Evolutionary conservation across 1,140 invertebrate species (phyloP), one percentile per base, ranked within the genome.

Genomic region (Leptinotarsa texana): DNA sequence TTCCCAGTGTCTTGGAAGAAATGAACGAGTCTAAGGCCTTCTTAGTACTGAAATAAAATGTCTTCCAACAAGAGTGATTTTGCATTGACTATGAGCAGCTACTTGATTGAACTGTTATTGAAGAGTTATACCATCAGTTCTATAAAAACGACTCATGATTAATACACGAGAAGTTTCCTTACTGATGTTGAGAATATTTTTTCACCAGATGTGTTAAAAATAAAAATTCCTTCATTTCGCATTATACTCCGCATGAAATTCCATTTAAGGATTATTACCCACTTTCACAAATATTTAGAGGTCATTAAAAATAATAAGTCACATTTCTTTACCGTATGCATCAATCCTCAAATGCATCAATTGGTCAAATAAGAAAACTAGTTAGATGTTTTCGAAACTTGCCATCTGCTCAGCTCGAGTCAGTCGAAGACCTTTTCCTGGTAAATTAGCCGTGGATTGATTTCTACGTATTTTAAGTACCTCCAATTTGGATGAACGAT

Each of bases 381-480:
- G 3, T 15, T 57, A 57, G 51, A 57, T n/a, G n/a, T 57, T 57
- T 57, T 57, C 15, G 17, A 57, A 57, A 57, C 51, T 17, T 17
- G n/a, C 51, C 51, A 57, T 57, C 51, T 57, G 51, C 15, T 57
- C 51, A 17, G 51, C 15, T 57, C 51, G 51, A 57, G 51, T 57
- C 5, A 57, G 51, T 57, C 15, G 51, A n/a, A 57, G 51, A 65
- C 8, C 27, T 22, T 65, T 65, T 65, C 63, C 21, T 21, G 63
- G 63, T 65, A 65, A 24, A 33, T 65, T 24, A 24, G 63, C 21
- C 63, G 27, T 65, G 63, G 33, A 69, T 69, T 69, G 68, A 69
- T 72, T 78, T 78, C 77, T 68, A 70, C 72, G 77, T 78, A 78
- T 78, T 78, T 75, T 75, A 78, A 75, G 77, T 63, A 74, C 73